phyloP scores from a whole-genome alignment of 2,888 invertebrate genomes.

The Strigamia crassipes region DNA sequence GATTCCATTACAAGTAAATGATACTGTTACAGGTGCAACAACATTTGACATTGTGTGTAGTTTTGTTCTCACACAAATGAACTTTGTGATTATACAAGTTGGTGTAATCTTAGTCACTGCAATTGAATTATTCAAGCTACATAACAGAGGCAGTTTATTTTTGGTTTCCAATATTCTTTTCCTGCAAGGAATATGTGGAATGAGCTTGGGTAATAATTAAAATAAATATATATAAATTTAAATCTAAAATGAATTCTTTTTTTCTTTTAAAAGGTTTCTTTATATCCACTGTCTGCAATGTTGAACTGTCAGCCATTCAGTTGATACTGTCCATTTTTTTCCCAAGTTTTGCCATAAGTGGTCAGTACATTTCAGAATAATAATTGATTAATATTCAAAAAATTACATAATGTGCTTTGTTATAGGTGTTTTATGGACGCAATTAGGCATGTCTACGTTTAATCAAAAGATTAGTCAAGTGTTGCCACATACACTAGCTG shows the following conservation, averaged over 20 bases:
- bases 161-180: neutral
- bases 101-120: neutral
- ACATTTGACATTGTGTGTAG: neutral
- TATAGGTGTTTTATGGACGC: neutral
- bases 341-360: neutral
- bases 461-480: neutral
- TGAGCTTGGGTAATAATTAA: neutral
- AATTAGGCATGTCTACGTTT: neutral
- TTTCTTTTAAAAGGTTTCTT: neutral
- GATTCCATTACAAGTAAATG: neutral
- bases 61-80: neutral
- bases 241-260: neutral
- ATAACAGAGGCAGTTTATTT: neutral
- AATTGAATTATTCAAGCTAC: neutral
- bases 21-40: neutral
- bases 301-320: neutral
- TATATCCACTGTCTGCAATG: neutral
- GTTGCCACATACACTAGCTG: neutral
- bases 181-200: neutral
- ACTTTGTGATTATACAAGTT: neutral
- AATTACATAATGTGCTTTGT: neutral
- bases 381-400: neutral
- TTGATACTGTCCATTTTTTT: neutral
- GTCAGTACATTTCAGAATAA: neutral
- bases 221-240: too few relatives aligned